A percentile compares a stretch with the other conserved stretches of the same genome.
phyloP scores from a whole-genome alignment of 2,113 vertebrate species.

The Anser cygnoides region DNA sequence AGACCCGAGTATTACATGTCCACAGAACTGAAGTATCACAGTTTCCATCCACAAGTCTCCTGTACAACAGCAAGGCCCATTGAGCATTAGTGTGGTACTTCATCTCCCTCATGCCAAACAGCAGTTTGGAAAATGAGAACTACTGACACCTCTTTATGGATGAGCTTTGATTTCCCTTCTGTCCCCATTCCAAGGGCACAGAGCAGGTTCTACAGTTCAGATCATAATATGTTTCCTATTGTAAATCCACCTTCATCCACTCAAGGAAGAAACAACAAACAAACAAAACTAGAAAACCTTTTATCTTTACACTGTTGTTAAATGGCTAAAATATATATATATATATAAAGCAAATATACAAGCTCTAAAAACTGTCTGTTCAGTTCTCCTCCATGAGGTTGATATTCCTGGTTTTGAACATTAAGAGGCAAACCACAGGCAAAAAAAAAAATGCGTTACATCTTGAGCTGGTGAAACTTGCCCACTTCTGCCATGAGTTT shows the following conservation, averaged over 20 bases:
- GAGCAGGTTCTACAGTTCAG: neutral
- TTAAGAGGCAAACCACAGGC: neutral
- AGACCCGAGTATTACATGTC: neutral
- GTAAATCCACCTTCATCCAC: neutral
- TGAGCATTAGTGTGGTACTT: slow-evolving; percentile 26
- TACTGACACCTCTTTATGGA: slow-evolving; percentile 10
- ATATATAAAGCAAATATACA: neutral
- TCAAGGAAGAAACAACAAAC: too few species aligned
- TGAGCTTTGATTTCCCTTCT: neutral
- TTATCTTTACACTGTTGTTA: neutral
- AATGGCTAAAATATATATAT: neutral
- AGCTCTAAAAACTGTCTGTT: neutral
- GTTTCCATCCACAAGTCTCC: neutral
- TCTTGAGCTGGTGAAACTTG: neutral
- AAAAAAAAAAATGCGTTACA: neutral
- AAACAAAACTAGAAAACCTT: neutral
- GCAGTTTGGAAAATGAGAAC: slow-evolving; percentile 18
- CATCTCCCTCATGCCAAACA: neutral
- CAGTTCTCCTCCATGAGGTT: neutral
- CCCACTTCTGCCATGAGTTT: neutral
- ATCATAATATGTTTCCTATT: neutral
- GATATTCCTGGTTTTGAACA: neutral
- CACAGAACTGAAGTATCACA: neutral
- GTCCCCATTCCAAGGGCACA: slow-evolving; percentile 29
- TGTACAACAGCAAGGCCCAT: slow-evolving; percentile 10